Conservation (phyloP, 2,113 vertebrate genomes). For the Pungitius pungitius region DNA sequence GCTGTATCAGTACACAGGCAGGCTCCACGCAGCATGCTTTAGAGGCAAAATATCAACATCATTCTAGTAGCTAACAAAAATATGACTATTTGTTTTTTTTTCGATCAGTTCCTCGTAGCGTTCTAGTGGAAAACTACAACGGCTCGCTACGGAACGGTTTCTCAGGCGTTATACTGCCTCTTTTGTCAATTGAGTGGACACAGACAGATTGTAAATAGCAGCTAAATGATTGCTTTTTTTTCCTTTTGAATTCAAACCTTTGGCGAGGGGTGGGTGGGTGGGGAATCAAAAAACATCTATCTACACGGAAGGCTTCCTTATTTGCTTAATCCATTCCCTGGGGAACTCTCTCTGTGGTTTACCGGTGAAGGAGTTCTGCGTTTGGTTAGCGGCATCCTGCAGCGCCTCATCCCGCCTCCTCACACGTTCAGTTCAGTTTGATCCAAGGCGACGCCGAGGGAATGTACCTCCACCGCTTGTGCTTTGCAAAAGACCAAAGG, state of each 20-base stretch:
- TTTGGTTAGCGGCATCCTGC: constrained; percentile 70
- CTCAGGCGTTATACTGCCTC: constrained; percentile 72
- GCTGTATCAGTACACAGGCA: constrained; percentile 77
- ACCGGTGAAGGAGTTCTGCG: constrained; percentile 73
- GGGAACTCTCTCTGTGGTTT: constrained; percentile 71
- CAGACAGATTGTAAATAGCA: constrained; percentile 81
- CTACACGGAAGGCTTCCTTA: constrained; percentile 64
- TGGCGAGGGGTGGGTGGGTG: constrained; percentile 67
- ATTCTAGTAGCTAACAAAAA: constrained; percentile 81
- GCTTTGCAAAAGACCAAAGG: constrained; percentile 78
- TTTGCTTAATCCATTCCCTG: constrained; percentile 75
- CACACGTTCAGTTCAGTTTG: constrained; percentile 64
- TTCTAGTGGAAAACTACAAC: constrained; percentile 72
- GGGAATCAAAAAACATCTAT: constrained; percentile 9
- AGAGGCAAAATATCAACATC: constrained; percentile 79
- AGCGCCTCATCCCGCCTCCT: constrained; percentile 61
- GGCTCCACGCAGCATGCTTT: constrained; percentile 82
- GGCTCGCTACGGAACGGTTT: constrained; percentile 70
- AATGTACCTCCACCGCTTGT: constrained; percentile 78
- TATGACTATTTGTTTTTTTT: constrained; percentile 70
- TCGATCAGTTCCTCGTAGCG: constrained; percentile 62
- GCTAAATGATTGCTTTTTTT: constrained; percentile 83
- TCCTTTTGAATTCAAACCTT: constrained; percentile 76
- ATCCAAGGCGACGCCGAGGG: constrained; percentile 69
- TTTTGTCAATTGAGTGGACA: constrained; percentile 57